A percentile compares a stretch with the other conserved stretches of the same genome.
Conservation (phyloP, 2,797 vertebrate genomes). For the Neostethus bicornis region DNA sequence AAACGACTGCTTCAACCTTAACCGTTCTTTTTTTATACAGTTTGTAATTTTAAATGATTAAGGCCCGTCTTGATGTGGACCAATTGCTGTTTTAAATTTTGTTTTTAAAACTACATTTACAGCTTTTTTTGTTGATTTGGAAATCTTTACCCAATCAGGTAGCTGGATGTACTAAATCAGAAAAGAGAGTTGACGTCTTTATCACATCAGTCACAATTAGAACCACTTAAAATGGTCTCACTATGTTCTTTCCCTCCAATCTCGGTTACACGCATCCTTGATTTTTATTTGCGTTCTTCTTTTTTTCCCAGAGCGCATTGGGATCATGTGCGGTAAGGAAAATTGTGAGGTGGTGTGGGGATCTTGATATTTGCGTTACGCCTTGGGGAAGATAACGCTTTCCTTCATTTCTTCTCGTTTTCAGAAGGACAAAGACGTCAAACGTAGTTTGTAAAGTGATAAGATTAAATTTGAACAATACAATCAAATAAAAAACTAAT, state of each 20-base stretch:
- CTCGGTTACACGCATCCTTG: slow-evolving; percentile 41
- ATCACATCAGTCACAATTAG: slow-evolving; percentile 42
- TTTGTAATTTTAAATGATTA: no score
- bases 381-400: neutral
- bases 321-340: slow-evolving; percentile 24
- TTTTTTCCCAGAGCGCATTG: slow-evolving; percentile 36
- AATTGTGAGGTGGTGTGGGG: slow-evolving; percentile 10
- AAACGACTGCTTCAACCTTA: no score
- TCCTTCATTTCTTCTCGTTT: slow-evolving; percentile 11
- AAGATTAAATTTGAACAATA: no score
- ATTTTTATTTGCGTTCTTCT: slow-evolving; percentile 44
- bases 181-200: slow-evolving; percentile 23
- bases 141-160: no score
- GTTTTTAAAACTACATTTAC: no score
- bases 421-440: neutral
- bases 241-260: slow-evolving; percentile 31
- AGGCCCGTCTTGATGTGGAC: no score
- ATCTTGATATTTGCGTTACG: neutral
- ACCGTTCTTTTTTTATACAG: no score
- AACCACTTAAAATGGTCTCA: slow-evolving; percentile 63
- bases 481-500: no score
- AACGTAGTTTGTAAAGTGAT: neutral
- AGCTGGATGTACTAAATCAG: slow-evolving; percentile 16
- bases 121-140: no score
- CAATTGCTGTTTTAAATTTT: no score